Evolutionary conservation across 53 echinoderm and acorn worm genomes (phyloP), one percentile per base, ranked within the genome.

Genomic region (Paelopatides confundens): DNA sequence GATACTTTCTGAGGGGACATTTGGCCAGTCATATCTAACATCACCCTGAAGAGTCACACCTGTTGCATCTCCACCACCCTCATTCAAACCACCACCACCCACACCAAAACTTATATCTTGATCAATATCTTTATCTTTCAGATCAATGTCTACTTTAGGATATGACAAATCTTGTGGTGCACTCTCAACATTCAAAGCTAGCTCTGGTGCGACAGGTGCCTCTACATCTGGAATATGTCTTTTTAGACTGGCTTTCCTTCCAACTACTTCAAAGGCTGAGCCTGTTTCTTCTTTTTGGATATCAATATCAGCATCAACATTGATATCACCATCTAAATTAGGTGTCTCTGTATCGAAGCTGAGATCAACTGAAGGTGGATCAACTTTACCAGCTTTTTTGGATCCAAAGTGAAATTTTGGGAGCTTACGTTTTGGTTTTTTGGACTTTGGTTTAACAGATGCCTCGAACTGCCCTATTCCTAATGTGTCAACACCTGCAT

Each of bases 191-290:
- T 33, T 9, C 26, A 52, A 28, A 28, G 51, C 50, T 48, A 79
- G 14, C 31, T 51, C 30, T 24, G 43, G 52, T 52, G 79, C 24
- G 28, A 79, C 53, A 47, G 79, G 79, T 48, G 31, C 31, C 51
- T 79, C 79, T 24, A 51, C 49, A 10, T 29, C 51, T 52, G 53
- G 53, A 2, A 79, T 21, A 53, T 52, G 27, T 79, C 53, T 79
- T 24, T 79, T 79, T 51, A 79, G 32, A 51, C 79, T 79, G 3
- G 79, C 79, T 79, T 53, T 79, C 52, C 52, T 79, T n/a, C 79
- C 79, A 21, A 79, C 33, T 31, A 52, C 79, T 21, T 79, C 79
- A 53, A 79, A 79, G 8, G 54, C 3, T 27, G 43, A 13, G 24
- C 28, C 46, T 40, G 39, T 74, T 21, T 35, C 24, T 5, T 46